Conservation (phyloP, 2,797 vertebrate genomes). For the Micropoecilia bifurca region DNA sequence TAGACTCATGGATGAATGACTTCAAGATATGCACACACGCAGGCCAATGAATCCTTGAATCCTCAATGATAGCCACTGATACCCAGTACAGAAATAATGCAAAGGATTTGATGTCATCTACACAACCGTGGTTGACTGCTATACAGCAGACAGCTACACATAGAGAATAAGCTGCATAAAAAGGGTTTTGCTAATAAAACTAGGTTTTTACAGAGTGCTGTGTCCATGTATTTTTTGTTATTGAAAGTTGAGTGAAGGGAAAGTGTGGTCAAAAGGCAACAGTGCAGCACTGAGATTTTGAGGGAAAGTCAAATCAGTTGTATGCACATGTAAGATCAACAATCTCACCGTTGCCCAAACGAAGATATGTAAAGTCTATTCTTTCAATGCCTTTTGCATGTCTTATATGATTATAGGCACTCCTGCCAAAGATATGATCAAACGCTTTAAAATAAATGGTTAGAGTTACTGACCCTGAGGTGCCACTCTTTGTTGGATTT, state of each 20-base stretch:
- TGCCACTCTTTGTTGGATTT: background rate
- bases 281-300: background rate
- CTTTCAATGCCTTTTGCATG: background rate
- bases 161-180: background rate
- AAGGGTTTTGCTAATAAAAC: background rate
- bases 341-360: background rate
- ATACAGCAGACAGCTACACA: background rate
- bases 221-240: background rate
- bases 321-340: background rate
- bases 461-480: background rate
- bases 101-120: background rate
- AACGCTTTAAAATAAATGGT: background rate
- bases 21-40: slow-evolving; percentile 13
- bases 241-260: background rate
- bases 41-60: slow-evolving; percentile 24
- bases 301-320: background rate
- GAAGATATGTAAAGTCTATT: background rate
- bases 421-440: background rate
- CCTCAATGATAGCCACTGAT: background rate
- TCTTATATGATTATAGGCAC: background rate
- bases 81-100: background rate
- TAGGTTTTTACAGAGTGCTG: background rate
- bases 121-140: too few relatives aligned
- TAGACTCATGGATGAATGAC: slow-evolving; percentile 36
- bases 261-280: background rate